Percentiles rank a stretch among this genome's conserved stretches.
These are phyloP conservation scores for Sinotaia quadrata DNA, from an alignment of 2,888 invertebrate species.

Conservation along the genomic window DNA sequence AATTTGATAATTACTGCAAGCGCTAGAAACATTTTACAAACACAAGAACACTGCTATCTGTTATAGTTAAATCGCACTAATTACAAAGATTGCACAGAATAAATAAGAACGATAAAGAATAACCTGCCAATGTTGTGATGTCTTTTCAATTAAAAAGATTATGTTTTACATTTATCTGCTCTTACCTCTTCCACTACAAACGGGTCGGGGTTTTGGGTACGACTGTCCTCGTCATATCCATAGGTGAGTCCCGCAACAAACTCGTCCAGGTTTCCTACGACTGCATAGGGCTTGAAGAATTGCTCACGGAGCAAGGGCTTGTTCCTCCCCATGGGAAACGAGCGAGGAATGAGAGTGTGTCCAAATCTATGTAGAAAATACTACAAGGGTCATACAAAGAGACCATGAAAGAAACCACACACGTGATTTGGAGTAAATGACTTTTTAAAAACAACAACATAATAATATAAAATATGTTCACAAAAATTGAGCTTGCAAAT, in stretches of 20 bases:
- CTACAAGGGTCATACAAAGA: too few species aligned
- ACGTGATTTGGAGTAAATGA: too few species aligned
- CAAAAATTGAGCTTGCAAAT: too few species aligned
- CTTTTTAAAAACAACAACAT: too few species aligned
- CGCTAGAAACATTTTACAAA: too few species aligned
- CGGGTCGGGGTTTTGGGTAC: constrained; percentile 17
- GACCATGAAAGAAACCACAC: too few species aligned
- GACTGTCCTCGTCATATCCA: constrained; percentile 1
- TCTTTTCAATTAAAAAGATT: background rate
- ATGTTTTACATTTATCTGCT: background rate
- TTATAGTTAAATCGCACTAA: too few species aligned
- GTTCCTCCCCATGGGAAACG: background rate
- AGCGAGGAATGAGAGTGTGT: constrained; percentile 32
- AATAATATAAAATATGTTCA: too few species aligned
- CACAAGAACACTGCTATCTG: too few species aligned
- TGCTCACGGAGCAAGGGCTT: constrained; percentile 10
- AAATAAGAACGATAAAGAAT: background rate
- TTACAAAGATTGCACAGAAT: too few species aligned
- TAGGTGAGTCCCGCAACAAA: constrained; percentile 6
- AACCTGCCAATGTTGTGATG: background rate
- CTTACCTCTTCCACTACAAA: constrained; percentile 24
- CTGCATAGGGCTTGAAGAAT: constrained; percentile 23
- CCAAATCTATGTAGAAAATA: constrained; percentile 29
- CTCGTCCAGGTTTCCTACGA: background rate
- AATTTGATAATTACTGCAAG: too few species aligned